Conservation (phyloP, 2,888 invertebrate species). For the Caenorhabditis parvicauda region DNA sequence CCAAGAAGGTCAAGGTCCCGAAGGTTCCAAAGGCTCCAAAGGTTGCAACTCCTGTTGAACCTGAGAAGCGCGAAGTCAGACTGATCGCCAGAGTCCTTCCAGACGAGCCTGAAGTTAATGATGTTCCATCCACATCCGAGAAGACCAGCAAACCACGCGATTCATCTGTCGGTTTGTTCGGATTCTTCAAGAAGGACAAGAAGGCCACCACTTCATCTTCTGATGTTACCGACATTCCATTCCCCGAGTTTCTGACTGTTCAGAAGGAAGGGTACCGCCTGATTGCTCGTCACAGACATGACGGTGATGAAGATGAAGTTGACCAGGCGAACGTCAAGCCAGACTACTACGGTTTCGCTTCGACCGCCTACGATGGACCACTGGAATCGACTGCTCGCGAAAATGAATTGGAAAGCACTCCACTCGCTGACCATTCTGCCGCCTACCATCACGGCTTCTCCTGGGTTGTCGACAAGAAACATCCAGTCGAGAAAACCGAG, state of each 20-base stretch:
- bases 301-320: conserved; percentile 31
- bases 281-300: conserved; percentile 24
- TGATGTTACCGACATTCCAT: too few relatives aligned
- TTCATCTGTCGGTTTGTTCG: not conserved
- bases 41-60: conserved; percentile 2
- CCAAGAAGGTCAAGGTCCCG: conserved; percentile 9
- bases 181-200: too few relatives aligned
- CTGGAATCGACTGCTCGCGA: conserved; percentile 13
- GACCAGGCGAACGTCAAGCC: conserved; percentile 21
- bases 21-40: not conserved
- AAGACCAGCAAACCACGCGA: too few relatives aligned
- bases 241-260: not conserved
- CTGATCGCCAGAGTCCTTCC: conserved; percentile 10
- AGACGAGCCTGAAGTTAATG: conserved; percentile 5
- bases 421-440: conserved; percentile 14
- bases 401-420: conserved; percentile 12
- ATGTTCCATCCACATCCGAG: too few relatives aligned
- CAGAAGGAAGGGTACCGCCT: conserved; percentile 6
- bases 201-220: conserved; percentile 14
- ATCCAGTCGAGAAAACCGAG: too few relatives aligned
- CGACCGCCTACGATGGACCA: conserved; percentile 26
- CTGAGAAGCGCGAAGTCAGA: conserved; percentile 12
- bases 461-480: not conserved
- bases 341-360: conserved; percentile 16
- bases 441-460: conserved; percentile 27